Evolutionary conservation across 2,888 invertebrate genomes (phyloP).

Genomic region (Hirudinaria manillensis): DNA sequence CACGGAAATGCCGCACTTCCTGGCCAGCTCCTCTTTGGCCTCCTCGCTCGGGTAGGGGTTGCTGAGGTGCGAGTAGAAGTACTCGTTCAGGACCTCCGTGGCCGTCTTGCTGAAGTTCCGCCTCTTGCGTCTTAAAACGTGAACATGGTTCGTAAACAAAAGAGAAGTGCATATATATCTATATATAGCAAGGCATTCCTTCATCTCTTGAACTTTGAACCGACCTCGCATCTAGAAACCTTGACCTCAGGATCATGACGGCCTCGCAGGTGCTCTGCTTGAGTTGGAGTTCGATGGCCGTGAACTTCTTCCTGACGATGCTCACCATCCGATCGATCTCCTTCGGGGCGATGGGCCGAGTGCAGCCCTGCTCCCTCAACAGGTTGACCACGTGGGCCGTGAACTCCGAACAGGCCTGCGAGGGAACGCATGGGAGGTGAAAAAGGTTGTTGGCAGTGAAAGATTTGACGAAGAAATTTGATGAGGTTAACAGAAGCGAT

Average conservation of each 20-base stretch:
- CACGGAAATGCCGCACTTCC: constrained; percentile 97
- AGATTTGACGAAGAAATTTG: too few relatives aligned
- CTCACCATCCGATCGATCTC: constrained; percentile 76
- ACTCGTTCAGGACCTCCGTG: constrained; percentile 97
- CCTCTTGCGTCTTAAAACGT: constrained; percentile 65
- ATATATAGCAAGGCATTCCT: background rate
- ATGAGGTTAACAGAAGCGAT: too few relatives aligned
- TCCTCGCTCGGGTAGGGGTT: constrained; percentile 99
- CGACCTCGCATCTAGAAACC: constrained; percentile 67
- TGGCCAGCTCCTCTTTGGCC: constrained; percentile 96
- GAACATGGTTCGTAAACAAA: background rate
- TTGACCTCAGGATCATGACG: constrained; percentile 91
- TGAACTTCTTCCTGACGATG: constrained; percentile 55
- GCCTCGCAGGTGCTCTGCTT: constrained; percentile 99
- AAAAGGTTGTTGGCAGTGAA: too few relatives aligned
- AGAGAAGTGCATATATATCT: background rate
- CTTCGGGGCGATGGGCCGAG: constrained; percentile 91
- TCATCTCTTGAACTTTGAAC: background rate
- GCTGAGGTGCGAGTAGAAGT: constrained; percentile 97
- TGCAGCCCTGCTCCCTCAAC: constrained; percentile 88
- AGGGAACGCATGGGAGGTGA: background rate
- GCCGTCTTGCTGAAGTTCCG: constrained; percentile 99
- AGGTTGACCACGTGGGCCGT: constrained; percentile 98
- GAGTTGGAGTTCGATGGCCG: constrained; percentile 67
- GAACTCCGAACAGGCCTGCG: constrained; percentile 92